phyloP scores from a whole-genome alignment of 30 jellyfish, hydroid and myxozoan genomes.

The Nemopilema nomurai region DNA sequence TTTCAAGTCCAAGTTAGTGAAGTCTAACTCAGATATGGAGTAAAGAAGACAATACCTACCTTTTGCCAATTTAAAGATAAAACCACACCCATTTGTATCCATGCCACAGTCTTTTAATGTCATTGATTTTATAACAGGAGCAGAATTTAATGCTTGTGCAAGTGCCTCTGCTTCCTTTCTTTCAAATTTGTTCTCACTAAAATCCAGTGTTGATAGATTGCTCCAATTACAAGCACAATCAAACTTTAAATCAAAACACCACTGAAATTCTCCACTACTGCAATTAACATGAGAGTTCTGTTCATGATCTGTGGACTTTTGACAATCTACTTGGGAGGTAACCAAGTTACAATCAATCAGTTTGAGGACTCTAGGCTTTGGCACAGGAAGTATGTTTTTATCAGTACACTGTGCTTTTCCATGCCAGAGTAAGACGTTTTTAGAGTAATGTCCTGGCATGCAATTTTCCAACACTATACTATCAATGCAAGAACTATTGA shows the following conservation, averaged over 20 bases:
- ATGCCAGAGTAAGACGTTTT: conserved; percentile 27
- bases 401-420: background rate
- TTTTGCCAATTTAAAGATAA: conserved; percentile 1
- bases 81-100: conserved; percentile 5
- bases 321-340: background rate
- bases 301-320: background rate
- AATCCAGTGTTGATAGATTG: background rate
- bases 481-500: background rate
- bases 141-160: conserved; percentile 11
- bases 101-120: conserved; percentile 1
- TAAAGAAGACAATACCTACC: background rate
- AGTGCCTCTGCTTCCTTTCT: conserved; percentile 1
- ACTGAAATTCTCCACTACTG: background rate
- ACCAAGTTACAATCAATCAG: conserved; percentile 17
- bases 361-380: conserved; percentile 9
- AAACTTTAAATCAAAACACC: conserved; percentile 1
- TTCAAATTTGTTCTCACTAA: conserved; percentile 10
- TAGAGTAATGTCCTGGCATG: conserved; percentile 3
- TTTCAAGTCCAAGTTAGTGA: no score
- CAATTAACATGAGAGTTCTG: background rate
- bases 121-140: background rate
- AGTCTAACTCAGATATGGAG: background rate
- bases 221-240: conserved; percentile 24
- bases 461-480: conserved; percentile 5
- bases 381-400: background rate